Conservation (phyloP, 1,140 invertebrate species). For the Ostrea edulis region DNA sequence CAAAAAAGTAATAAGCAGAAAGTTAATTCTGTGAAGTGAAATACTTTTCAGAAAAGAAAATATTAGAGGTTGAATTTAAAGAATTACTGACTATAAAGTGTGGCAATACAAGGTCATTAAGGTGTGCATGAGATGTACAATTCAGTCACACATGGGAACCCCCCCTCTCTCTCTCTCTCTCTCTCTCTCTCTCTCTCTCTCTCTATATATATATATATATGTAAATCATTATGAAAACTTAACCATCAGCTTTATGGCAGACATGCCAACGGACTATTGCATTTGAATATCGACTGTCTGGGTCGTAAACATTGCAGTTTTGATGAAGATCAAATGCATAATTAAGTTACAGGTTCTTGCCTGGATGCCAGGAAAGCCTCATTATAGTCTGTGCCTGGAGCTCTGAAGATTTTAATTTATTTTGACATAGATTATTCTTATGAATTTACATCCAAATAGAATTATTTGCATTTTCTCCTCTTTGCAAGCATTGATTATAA, state of each 20-base stretch:
- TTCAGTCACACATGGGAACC: no score
- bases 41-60: no score
- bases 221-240: not conserved
- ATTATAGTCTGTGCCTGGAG: not conserved
- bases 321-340: conserved; percentile 26
- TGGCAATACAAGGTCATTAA: no score
- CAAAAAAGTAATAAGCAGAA: no score
- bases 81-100: no score
- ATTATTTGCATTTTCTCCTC: not conserved
- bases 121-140: no score
- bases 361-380: not conserved
- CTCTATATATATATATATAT: not conserved
- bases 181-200: no score
- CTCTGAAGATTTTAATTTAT: not conserved
- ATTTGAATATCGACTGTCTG: conserved; percentile 4
- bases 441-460: conserved; percentile 16
- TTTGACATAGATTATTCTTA: not conserved
- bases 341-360: not conserved
- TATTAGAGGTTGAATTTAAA: no score
- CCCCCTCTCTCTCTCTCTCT: no score
- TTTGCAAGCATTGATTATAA: not conserved
- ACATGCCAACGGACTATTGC: not conserved
- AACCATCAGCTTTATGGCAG: not conserved
- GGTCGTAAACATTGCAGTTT: not conserved
- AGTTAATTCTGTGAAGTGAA: no score